Evolutionary conservation across 2,113 vertebrate genomes (phyloP).

Genomic region (Nipponia nippon): DNA sequence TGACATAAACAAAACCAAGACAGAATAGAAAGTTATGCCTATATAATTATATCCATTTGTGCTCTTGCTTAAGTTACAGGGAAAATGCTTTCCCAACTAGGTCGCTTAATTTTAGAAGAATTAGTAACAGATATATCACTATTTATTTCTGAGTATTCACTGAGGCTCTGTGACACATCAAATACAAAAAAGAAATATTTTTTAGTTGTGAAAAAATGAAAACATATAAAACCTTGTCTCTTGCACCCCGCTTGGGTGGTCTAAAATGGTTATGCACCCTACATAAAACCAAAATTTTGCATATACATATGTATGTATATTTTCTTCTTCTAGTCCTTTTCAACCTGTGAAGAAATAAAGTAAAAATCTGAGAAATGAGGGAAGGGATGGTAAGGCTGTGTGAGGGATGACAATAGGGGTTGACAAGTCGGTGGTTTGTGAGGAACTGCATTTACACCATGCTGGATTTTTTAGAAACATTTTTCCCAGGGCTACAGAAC

Average conservation of each 20-base stretch:
- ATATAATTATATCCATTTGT: conserved; percentile 5
- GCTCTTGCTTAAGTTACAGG: neutral
- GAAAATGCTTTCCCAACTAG: conserved; percentile 6
- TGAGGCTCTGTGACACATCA: neutral
- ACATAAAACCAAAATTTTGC: neutral
- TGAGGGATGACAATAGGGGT: neutral
- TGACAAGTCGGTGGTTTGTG: neutral
- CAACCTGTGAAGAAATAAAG: neutral
- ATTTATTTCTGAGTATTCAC: neutral
- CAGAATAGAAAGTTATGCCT: neutral
- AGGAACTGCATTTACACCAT: neutral
- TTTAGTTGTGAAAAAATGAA: neutral
- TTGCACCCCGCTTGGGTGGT: neutral
- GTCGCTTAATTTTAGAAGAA: conserved; percentile 22
- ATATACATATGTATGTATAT: neutral
- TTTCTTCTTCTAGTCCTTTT: neutral
- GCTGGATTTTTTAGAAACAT: neutral
- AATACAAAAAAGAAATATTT: neutral
- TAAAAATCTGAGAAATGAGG: neutral
- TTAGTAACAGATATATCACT: neutral
- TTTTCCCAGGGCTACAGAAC: neutral
- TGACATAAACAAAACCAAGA: neutral
- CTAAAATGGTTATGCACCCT: neutral
- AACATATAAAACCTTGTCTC: neutral
- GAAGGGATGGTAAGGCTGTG: neutral